phyloP scores from a whole-genome alignment of 2,888 invertebrate genomes.

The Itoplectis maculator region DNA sequence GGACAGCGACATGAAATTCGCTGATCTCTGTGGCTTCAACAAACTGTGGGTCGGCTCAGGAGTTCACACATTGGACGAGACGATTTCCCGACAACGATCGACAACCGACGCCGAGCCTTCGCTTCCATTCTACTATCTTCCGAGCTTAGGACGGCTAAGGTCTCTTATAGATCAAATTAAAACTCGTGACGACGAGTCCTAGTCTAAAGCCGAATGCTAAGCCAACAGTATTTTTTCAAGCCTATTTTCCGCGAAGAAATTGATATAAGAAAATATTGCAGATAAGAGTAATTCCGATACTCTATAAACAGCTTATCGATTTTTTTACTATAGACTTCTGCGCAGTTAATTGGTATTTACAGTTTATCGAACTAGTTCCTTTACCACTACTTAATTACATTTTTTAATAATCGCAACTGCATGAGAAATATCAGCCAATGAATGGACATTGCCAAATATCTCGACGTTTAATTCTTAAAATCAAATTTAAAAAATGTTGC shows the following conservation, averaged over 20 bases:
- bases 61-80: slow-evolving; percentile 65
- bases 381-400: no score
- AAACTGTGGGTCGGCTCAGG: slow-evolving; percentile 78
- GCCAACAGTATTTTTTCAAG: background rate
- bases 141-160: slow-evolving; percentile 68
- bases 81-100: slow-evolving; percentile 5
- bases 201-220: background rate
- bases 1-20: slow-evolving; percentile 79
- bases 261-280: background rate
- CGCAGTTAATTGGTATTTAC: background rate
- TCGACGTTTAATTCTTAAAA: no score
- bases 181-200: background rate
- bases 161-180: slow-evolving; percentile 29
- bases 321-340: background rate
- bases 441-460: no score
- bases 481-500: no score
- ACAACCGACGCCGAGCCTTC: background rate
- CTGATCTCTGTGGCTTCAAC: slow-evolving; percentile 73
- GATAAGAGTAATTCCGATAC: no score
- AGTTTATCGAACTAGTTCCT: background rate
- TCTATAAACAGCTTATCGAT: background rate
- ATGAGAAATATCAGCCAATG: no score
- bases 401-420: no score
- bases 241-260: background rate
- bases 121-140: slow-evolving; percentile 75